Evolutionary conservation across 1,140 invertebrate species (phyloP).

Genomic region (Lucilia cuprina): DNA sequence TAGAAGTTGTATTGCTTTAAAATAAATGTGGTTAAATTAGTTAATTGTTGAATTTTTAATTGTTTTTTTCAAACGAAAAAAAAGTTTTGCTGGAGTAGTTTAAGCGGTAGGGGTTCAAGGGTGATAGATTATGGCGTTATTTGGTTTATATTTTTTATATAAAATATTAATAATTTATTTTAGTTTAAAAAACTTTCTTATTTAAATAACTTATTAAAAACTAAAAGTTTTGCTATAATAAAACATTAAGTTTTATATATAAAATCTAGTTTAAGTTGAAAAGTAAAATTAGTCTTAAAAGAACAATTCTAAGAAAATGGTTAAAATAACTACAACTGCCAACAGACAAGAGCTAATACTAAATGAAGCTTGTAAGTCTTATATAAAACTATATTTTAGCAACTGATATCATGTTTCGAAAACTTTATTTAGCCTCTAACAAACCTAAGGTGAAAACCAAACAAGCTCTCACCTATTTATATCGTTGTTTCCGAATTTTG

Average conservation of each 20-base stretch:
- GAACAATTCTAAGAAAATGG: background rate
- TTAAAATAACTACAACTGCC: background rate
- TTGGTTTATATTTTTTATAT: background rate
- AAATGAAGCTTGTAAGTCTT: too few relatives aligned
- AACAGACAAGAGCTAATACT: too few relatives aligned
- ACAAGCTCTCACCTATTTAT: conserved; percentile 11
- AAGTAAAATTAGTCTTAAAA: background rate
- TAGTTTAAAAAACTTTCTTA: background rate
- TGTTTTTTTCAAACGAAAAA: background rate
- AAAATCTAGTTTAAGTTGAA: background rate
- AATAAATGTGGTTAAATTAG: background rate
- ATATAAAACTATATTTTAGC: too few relatives aligned
- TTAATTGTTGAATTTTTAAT: background rate
- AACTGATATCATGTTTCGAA: too few relatives aligned
- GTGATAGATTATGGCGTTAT: too few relatives aligned
- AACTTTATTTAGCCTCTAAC: too few relatives aligned
- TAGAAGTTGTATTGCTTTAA: background rate
- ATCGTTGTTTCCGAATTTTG: background rate
- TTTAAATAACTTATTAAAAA: background rate
- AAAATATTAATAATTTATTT: background rate
- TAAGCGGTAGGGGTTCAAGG: background rate
- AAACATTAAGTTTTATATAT: background rate
- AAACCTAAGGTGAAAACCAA: background rate
- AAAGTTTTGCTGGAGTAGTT: background rate
- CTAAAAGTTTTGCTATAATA: background rate